These are phyloP conservation scores for Eilema caniola DNA, from an alignment of 2,888 invertebrate genomes.

Conservation along the genomic window DNA sequence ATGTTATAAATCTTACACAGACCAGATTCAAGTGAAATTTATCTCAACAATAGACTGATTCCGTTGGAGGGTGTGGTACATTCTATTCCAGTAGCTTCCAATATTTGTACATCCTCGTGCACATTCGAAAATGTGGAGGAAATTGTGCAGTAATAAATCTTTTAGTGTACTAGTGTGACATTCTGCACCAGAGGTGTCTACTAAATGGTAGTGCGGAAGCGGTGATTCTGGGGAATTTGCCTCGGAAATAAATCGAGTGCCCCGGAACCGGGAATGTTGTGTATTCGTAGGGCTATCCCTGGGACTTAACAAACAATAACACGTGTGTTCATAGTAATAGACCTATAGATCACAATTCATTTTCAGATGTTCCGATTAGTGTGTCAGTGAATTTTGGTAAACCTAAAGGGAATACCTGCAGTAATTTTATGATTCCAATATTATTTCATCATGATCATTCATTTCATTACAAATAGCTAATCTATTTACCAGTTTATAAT, in stretches of 20 bases:
- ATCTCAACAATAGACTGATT: conserved; percentile 39
- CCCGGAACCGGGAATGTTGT: conserved; percentile 25
- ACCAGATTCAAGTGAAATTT: conserved; percentile 41
- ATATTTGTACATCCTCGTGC: conserved; percentile 54
- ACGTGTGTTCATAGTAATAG: conserved; percentile 33
- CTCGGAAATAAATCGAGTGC: conserved; percentile 42
- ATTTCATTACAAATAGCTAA: too few relatives aligned
- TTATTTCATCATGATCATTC: too few relatives aligned
- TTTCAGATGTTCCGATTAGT: conserved; percentile 2
- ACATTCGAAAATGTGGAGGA: conserved; percentile 41
- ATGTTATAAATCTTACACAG: conserved; percentile 29
- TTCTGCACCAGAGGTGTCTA: conserved; percentile 36
- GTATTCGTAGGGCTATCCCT: conserved; percentile 29
- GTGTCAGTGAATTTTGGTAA: background rate
- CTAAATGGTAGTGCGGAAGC: conserved; percentile 43
- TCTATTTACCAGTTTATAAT: too few relatives aligned
- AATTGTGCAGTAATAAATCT: conserved; percentile 49
- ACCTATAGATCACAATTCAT: conserved; percentile 16
- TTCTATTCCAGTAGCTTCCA: conserved; percentile 55
- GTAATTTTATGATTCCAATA: too few relatives aligned
- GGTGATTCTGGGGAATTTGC: conserved; percentile 46
- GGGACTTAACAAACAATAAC: conserved; percentile 40
- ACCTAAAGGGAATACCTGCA: background rate
- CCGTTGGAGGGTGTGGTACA: conserved; percentile 37
- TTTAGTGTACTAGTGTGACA: conserved; percentile 30